A percentile compares a stretch with the other conserved stretches of the same genome.
Evolutionary conservation across 2,888 invertebrate genomes (phyloP).

Genomic region (Deilephila elpenor): DNA sequence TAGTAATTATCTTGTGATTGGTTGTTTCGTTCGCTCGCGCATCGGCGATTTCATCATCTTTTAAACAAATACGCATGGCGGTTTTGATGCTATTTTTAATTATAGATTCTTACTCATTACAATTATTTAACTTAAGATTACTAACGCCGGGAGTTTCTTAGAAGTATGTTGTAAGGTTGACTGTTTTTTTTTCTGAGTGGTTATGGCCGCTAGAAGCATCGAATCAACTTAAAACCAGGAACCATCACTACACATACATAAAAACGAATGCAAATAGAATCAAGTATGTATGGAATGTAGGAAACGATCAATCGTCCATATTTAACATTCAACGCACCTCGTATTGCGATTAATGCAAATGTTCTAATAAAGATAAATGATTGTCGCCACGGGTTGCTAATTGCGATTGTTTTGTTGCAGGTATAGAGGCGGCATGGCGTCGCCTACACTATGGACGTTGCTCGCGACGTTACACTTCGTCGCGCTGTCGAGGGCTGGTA

Average conservation of each 20-base stretch:
- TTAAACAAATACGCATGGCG: no score
- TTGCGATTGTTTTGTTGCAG: slow-evolving; percentile 52
- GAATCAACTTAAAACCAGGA: background rate
- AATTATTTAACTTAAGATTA: no score
- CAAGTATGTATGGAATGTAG: background rate
- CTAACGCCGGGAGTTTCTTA: no score
- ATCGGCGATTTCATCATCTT: no score
- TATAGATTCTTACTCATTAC: no score
- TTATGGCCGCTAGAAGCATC: no score
- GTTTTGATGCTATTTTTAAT: no score
- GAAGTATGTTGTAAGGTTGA: no score
- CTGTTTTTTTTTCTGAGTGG: background rate
- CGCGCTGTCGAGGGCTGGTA: slow-evolving; percentile 60
- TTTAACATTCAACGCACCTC: background rate
- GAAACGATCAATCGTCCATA: background rate
- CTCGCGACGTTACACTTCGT: slow-evolving; percentile 50
- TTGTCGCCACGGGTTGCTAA: slow-evolving; percentile 11
- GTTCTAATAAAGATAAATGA: background rate
- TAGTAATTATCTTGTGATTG: background rate
- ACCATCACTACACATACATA: background rate
- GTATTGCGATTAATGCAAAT: slow-evolving; percentile 9
- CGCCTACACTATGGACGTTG: slow-evolving; percentile 51
- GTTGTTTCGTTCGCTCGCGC: background rate
- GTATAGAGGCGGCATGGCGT: slow-evolving; percentile 66
- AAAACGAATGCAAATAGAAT: slow-evolving; percentile 3